phyloP scores from a whole-genome alignment of 2,113 vertebrate species.

The Rhizomys pruinosus region DNA sequence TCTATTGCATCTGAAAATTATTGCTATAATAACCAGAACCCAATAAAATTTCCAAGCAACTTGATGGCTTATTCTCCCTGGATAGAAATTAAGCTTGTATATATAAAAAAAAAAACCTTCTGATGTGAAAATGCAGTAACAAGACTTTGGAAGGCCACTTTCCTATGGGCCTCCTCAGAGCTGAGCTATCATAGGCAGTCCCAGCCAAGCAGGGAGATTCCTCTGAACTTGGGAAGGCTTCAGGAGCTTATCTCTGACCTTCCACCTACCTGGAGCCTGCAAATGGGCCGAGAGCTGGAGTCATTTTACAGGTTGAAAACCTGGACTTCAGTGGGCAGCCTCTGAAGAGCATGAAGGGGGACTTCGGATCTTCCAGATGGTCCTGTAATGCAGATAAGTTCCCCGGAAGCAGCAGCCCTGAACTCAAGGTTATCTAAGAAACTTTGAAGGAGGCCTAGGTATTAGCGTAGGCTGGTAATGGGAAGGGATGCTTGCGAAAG shows the following conservation, averaged over 20 bases:
- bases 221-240: background rate
- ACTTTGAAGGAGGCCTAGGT: background rate
- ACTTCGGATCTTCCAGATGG: background rate
- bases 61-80: slow-evolving; percentile 65
- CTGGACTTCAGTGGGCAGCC: background rate
- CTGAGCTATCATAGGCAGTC: slow-evolving; percentile 55
- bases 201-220: background rate
- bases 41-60: slow-evolving; percentile 69
- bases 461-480: background rate
- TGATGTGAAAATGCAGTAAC: slow-evolving; percentile 54
- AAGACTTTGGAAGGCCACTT: slow-evolving; percentile 31
- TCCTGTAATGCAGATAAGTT: background rate
- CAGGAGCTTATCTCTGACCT: slow-evolving; percentile 40
- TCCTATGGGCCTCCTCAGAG: background rate
- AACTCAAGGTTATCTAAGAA: background rate
- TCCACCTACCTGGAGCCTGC: background rate
- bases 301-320: background rate
- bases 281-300: slow-evolving; percentile 3
- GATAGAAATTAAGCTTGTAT: slow-evolving; percentile 62
- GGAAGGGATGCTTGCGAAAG: background rate
- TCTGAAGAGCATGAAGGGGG: background rate
- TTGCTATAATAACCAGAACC: slow-evolving; percentile 68
- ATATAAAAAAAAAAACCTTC: slow-evolving; percentile 56
- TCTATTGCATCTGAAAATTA: slow-evolving; percentile 68
- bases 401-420: background rate